A percentile compares a stretch with the other conserved stretches of the same genome.
These are phyloP conservation scores for Clitarchus hookeri DNA, from an alignment of 2,888 invertebrate species.

Conservation along the genomic window DNA sequence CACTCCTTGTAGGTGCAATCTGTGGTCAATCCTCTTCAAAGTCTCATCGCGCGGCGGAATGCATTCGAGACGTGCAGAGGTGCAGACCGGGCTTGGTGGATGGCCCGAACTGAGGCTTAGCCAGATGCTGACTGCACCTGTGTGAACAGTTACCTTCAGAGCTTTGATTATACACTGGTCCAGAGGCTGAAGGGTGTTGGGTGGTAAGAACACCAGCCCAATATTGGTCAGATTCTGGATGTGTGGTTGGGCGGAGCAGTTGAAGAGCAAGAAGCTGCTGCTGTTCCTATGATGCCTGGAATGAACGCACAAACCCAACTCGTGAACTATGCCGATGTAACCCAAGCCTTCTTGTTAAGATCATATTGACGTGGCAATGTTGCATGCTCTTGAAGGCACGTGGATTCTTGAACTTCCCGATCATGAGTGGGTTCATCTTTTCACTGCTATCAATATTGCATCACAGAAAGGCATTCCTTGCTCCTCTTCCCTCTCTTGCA, in stretches of 20 bases:
- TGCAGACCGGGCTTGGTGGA: too few relatives aligned
- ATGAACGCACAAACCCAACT: conserved; percentile 42
- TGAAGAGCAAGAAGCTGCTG: conserved; percentile 48
- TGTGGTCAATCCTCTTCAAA: too few relatives aligned
- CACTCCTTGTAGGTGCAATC: too few relatives aligned
- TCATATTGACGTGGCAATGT: neutral
- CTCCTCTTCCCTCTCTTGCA: neutral
- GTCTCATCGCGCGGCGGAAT: too few relatives aligned
- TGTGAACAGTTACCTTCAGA: neutral
- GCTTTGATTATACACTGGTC: conserved; percentile 44
- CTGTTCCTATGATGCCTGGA: conserved; percentile 40
- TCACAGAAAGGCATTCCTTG: neutral
- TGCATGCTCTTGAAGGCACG: neutral
- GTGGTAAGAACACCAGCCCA: conserved; percentile 49
- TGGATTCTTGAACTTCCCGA: conserved; percentile 16
- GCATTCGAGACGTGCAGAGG: too few relatives aligned
- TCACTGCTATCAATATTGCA: neutral
- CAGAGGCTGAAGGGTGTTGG: conserved; percentile 46
- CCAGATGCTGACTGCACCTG: neutral
- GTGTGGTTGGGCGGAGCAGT: conserved; percentile 46
- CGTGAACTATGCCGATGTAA: conserved; percentile 37
- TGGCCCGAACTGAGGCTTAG: too few relatives aligned
- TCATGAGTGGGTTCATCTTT: conserved; percentile 17
- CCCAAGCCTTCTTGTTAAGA: conserved; percentile 36
- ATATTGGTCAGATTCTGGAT: conserved; percentile 38